phyloP scores from a whole-genome alignment of 2,113 vertebrate genomes.

The Beaufortia kweichowensis region DNA sequence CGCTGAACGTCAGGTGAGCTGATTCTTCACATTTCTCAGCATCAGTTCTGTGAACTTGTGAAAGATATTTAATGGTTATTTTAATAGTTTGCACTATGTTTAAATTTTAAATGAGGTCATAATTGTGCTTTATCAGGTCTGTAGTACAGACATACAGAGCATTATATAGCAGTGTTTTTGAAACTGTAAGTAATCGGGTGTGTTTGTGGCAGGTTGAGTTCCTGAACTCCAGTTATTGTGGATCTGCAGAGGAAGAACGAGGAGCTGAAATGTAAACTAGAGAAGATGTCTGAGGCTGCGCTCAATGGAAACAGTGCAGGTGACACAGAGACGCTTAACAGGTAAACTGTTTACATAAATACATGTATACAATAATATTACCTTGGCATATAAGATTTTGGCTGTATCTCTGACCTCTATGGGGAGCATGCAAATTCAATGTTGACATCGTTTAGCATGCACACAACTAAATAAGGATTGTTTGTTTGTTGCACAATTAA shows the following conservation, averaged over 20 bases:
- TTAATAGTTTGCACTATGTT: too few species aligned
- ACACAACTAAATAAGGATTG: too few species aligned
- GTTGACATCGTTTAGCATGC: too few species aligned
- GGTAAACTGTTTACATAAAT: conserved; percentile 66
- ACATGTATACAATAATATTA: too few species aligned
- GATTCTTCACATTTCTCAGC: background rate
- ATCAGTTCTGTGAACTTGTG: background rate
- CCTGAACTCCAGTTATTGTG: conserved; percentile 94
- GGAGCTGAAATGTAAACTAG: conserved; percentile 86
- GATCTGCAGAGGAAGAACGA: conserved; percentile 90
- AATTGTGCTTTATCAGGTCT: too few species aligned
- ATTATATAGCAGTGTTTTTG: too few species aligned
- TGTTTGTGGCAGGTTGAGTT: conserved; percentile 83
- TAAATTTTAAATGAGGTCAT: too few species aligned
- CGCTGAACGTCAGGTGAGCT: conserved; percentile 85
- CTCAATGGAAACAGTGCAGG: conserved; percentile 87
- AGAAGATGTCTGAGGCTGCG: conserved; percentile 90
- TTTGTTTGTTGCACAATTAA: too few species aligned
- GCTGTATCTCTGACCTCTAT: too few species aligned
- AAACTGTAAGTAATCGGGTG: background rate
- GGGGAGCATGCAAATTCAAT: too few species aligned
- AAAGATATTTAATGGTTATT: background rate
- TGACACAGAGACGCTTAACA: conserved; percentile 82
- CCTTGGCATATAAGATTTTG: too few species aligned
- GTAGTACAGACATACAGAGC: too few species aligned